A percentile compares a stretch with the other conserved stretches of the same genome.
Conservation (phyloP, 2,113 vertebrate species). For the Gnathonemus longibarbis region DNA sequence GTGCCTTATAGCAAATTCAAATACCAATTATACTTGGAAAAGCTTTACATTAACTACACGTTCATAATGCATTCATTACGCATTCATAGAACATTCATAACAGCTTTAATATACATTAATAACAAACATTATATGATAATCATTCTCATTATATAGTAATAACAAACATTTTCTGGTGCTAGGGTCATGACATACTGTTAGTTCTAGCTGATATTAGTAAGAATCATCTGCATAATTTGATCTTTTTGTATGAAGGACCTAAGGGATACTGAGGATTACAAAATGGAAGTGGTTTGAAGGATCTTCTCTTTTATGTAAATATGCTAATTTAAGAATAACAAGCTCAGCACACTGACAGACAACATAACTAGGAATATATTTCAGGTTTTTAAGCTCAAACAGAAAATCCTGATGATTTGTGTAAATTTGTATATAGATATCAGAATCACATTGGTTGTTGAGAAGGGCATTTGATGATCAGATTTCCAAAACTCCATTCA, state of each 20-base stretch:
- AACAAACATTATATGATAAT: neutral
- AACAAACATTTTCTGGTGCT: neutral
- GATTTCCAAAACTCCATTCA: neutral
- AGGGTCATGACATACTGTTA: neutral
- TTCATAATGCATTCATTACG: neutral
- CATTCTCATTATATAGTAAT: neutral
- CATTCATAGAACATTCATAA: neutral
- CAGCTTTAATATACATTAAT: neutral
- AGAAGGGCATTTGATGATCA: neutral
- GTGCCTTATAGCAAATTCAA: neutral
- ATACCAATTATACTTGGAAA: neutral
- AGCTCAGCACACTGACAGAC: neutral
- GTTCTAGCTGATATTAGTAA: neutral
- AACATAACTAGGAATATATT: neutral
- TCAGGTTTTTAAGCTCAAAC: neutral
- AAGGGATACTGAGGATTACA: neutral
- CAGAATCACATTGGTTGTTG: neutral
- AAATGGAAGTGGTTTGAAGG: neutral
- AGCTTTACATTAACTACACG: neutral
- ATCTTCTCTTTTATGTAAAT: neutral
- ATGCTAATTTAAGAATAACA: neutral
- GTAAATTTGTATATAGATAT: neutral
- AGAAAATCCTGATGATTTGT: neutral
- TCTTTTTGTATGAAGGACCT: neutral
- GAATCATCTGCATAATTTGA: neutral